A percentile compares a stretch with the other conserved stretches of the same genome.
These are phyloP conservation scores for Diachasmimorpha longicaudata DNA, from an alignment of 1,140 invertebrate species.

Conservation along the genomic window DNA sequence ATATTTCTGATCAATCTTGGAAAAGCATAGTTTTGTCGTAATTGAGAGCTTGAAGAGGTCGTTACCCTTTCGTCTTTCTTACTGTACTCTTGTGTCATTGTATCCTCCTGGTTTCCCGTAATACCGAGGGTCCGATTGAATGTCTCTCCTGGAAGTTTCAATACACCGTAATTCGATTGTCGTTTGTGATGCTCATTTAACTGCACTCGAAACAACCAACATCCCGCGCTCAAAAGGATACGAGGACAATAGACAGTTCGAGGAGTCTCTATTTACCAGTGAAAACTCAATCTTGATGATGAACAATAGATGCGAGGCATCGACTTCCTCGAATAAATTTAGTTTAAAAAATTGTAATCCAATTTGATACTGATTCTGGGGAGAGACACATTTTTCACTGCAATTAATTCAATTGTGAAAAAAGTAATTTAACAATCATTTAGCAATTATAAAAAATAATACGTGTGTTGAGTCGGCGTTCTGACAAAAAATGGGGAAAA, in stretches of 20 bases:
- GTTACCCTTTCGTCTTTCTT: not conserved
- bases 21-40: no score
- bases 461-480: no score
- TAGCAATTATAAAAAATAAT: no score
- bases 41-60: no score
- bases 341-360: not conserved
- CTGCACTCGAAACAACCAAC: not conserved
- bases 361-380: no score
- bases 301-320: not conserved
- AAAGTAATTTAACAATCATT: no score
- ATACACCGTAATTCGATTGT: not conserved
- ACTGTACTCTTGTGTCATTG: not conserved
- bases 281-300: not conserved
- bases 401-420: no score
- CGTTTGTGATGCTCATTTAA: conserved; percentile 4
- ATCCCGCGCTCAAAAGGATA: not conserved
- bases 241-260: not conserved
- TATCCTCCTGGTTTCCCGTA: not conserved
- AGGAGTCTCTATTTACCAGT: conserved; percentile 2
- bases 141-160: not conserved
- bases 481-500: no score
- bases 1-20: no score
- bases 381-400: no score
- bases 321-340: not conserved
- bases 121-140: not conserved